A percentile compares a stretch with the other conserved stretches of the same genome.
These are phyloP conservation scores for Philantomba maxwellii DNA, from an alignment of 2,113 vertebrate species.

Conservation along the genomic window DNA sequence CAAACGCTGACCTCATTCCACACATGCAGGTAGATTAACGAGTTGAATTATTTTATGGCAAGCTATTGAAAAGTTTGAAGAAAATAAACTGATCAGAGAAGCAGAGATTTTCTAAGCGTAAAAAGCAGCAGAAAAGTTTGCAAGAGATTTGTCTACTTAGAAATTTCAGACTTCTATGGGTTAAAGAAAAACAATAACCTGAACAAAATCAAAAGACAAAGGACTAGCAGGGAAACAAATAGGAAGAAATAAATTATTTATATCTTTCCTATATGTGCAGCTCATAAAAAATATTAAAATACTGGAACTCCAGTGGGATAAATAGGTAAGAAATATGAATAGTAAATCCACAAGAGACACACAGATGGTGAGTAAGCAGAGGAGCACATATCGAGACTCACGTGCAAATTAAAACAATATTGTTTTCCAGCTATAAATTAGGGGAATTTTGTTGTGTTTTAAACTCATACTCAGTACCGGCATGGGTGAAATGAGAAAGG, in stretches of 20 bases:
- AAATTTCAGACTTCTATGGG: background rate
- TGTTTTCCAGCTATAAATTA: background rate
- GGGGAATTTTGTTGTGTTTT: background rate
- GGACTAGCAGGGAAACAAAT: background rate
- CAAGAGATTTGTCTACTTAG: background rate
- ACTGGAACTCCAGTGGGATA: background rate
- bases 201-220: conserved; percentile 16
- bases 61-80: background rate
- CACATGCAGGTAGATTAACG: background rate
- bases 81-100: background rate
- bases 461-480: background rate
- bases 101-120: background rate
- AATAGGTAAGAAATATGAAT: background rate
- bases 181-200: background rate
- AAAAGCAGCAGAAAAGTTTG: background rate
- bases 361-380: background rate
- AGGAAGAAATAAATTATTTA: background rate
- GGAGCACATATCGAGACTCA: background rate
- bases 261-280: background rate
- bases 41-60: background rate
- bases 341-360: background rate
- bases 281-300: conserved; percentile 34
- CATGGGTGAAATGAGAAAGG: background rate
- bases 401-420: background rate
- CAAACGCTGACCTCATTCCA: background rate